phyloP scores from a whole-genome alignment of 2,797 vertebrate genomes.

The Lindbergichthys nudifrons region DNA sequence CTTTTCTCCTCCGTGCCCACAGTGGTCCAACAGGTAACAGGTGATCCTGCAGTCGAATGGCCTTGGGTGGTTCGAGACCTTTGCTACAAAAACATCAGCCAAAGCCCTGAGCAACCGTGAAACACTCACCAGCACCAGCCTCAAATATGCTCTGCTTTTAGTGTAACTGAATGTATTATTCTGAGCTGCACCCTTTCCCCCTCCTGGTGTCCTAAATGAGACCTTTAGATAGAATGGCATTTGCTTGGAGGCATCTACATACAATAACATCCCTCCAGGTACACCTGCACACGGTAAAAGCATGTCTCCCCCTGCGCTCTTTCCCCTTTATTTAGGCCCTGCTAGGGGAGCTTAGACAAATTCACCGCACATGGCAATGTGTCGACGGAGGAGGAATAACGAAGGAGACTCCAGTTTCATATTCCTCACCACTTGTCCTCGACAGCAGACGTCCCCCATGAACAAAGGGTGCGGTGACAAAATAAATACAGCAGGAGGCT shows the following conservation, averaged over 20 bases:
- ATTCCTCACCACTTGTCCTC: slow-evolving; percentile 64
- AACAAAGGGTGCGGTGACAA: slow-evolving; percentile 74
- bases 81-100: slow-evolving; percentile 30
- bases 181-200: slow-evolving; percentile 36
- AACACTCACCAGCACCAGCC: slow-evolving; percentile 37
- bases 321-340: slow-evolving; percentile 19
- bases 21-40: slow-evolving; percentile 54
- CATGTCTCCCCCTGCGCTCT: not conserved
- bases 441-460: slow-evolving; percentile 57
- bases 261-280: slow-evolving; percentile 18
- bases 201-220: slow-evolving; percentile 37
- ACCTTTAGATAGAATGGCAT: slow-evolving; percentile 31
- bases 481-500: slow-evolving; percentile 71
- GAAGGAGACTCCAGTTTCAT: slow-evolving; percentile 60
- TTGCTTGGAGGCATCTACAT: slow-evolving; percentile 38
- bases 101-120: slow-evolving; percentile 48
- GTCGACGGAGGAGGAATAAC: slow-evolving; percentile 64
- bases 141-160: slow-evolving; percentile 45
- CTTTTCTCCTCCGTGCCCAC: not conserved
- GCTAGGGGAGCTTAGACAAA: slow-evolving; percentile 63
- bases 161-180: slow-evolving; percentile 57
- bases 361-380: slow-evolving; percentile 58
- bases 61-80: slow-evolving; percentile 44
- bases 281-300: slow-evolving; percentile 42
- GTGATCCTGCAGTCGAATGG: slow-evolving; percentile 41